These are phyloP conservation scores for Podargus strigoides DNA, from an alignment of 2,797 vertebrate species.

Conservation along the genomic window DNA sequence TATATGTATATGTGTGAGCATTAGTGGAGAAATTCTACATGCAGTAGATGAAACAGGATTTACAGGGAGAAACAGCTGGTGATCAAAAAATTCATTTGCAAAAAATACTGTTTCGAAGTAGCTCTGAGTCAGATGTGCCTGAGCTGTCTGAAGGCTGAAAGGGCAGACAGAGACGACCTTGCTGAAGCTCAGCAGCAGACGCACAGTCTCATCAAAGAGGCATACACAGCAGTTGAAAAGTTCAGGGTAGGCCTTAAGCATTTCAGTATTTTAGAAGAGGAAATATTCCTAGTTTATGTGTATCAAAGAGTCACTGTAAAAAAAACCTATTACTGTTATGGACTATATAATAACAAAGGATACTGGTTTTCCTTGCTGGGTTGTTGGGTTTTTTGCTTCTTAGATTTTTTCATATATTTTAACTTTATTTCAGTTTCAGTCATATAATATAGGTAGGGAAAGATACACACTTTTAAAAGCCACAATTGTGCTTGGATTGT, in stretches of 20 bases:
- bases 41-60: not conserved
- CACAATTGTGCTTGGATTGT: not conserved
- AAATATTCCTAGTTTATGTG: not conserved
- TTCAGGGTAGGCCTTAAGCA: constrained; percentile 36
- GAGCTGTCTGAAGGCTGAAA: not conserved
- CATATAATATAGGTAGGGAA: not conserved
- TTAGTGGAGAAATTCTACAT: not conserved
- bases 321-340: not conserved
- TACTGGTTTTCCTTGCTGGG: not conserved
- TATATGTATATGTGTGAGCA: not conserved
- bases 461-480: not conserved
- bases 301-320: not conserved
- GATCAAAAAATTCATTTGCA: not conserved
- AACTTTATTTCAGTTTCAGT: not conserved
- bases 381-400: not conserved
- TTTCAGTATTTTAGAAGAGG: not conserved
- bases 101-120: not conserved
- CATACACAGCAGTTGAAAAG: constrained; percentile 46
- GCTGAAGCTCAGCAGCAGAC: not conserved
- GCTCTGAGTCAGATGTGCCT: not conserved
- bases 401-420: not conserved
- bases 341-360: not conserved
- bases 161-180: not conserved
- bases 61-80: not conserved
- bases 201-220: not conserved